A percentile compares a stretch with the other conserved stretches of the same genome.
phyloP scores from a whole-genome alignment of 2,888 invertebrate genomes.

The Eupsilia transversa region DNA sequence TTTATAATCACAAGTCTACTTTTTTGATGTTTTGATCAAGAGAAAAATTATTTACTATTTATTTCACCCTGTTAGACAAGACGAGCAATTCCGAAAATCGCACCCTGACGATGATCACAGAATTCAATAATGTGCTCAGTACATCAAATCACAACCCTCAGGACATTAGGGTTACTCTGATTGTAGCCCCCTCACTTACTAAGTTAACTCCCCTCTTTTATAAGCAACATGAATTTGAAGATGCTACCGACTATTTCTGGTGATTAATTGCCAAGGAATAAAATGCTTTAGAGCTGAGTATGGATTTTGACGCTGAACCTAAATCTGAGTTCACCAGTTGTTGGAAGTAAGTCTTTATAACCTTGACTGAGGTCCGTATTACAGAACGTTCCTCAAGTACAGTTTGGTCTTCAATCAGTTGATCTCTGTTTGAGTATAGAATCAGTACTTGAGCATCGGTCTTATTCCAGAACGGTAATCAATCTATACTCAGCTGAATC shows the following conservation, averaged over 20 bases:
- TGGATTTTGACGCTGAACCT: background rate
- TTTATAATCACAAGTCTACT: background rate
- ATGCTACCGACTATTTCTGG: constrained; percentile 65
- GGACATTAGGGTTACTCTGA: constrained; percentile 73
- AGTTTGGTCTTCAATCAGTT: too few relatives aligned
- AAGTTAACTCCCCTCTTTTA: constrained; percentile 72
- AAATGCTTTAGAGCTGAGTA: background rate
- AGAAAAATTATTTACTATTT: background rate
- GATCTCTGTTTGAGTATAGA: too few relatives aligned
- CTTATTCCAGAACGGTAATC: too few relatives aligned
- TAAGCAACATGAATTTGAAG: constrained; percentile 73
- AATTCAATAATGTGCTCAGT: constrained; percentile 48
- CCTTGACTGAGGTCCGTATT: too few relatives aligned
- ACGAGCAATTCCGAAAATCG: constrained; percentile 19
- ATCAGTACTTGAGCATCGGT: too few relatives aligned
- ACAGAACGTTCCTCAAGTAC: too few relatives aligned
- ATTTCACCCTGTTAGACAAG: background rate
- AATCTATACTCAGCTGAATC: too few relatives aligned
- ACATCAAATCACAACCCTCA: constrained; percentile 45
- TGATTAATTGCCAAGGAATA: constrained; percentile 60
- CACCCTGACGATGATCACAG: constrained; percentile 14
- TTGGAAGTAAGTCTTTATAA: background rate
- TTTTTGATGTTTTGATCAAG: background rate
- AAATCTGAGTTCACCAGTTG: background rate
- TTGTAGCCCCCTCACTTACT: constrained; percentile 74